These are phyloP conservation scores for Thecocarcelia acutangulata DNA, from an alignment of 2,888 invertebrate species.

Conservation along the genomic window DNA sequence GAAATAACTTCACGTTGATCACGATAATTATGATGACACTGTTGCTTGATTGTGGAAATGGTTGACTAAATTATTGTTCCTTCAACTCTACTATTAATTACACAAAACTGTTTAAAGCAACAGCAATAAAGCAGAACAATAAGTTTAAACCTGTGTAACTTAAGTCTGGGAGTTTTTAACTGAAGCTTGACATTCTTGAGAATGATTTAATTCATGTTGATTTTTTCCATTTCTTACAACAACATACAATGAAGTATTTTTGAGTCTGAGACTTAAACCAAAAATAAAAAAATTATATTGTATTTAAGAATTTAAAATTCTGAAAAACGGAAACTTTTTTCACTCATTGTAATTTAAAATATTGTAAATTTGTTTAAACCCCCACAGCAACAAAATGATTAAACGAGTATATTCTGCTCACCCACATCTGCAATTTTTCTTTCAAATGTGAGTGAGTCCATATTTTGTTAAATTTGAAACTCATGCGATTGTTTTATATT, in stretches of 20 bases:
- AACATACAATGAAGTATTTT: too few species aligned
- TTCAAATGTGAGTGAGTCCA: neutral
- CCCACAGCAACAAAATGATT: constrained; percentile 13
- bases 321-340: neutral
- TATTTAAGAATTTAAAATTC: neutral
- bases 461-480: constrained; percentile 33
- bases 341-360: constrained; percentile 25
- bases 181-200: constrained; percentile 54
- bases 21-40: constrained; percentile 42
- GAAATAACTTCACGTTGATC: constrained; percentile 23
- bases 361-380: constrained; percentile 38
- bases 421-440: constrained; percentile 48
- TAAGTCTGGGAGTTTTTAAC: constrained; percentile 41
- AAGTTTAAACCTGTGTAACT: constrained; percentile 29
- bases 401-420: constrained; percentile 37
- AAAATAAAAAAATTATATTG: too few species aligned
- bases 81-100: constrained; percentile 52
- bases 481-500: constrained; percentile 29
- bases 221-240: constrained; percentile 14
- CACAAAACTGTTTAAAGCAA: constrained; percentile 6
- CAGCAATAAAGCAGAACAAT: constrained; percentile 20
- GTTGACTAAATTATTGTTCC: constrained; percentile 51
- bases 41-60: constrained; percentile 41
- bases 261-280: too few species aligned
- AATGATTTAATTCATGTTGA: constrained; percentile 1